phyloP scores from a whole-genome alignment of 1,140 invertebrate species.

The Polypedilum vanderplanki region DNA sequence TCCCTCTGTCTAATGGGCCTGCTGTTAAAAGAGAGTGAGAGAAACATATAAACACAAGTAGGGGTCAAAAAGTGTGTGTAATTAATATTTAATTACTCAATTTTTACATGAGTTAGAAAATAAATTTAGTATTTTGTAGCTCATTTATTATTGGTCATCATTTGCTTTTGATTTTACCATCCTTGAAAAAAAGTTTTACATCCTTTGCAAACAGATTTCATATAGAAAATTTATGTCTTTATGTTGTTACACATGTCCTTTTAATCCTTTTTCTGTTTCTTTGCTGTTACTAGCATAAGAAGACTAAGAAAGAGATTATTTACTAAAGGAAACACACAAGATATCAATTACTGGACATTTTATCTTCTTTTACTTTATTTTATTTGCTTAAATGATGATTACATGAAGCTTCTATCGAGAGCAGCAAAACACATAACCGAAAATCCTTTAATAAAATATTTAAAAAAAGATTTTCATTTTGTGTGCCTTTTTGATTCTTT shows the following conservation, averaged over 20 bases:
- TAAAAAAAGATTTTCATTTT: constrained; percentile 11
- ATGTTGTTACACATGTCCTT: background rate
- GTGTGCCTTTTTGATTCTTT: background rate
- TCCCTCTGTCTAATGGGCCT: background rate
- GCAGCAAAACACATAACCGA: background rate
- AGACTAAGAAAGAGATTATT: constrained; percentile 23
- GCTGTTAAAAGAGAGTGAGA: background rate
- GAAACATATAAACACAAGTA: background rate
- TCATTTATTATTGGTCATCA: background rate
- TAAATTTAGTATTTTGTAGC: background rate
- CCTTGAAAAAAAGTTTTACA: background rate
- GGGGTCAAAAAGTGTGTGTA: background rate
- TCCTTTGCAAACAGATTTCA: background rate
- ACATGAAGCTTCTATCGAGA: background rate
- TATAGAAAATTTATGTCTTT: constrained; percentile 15
- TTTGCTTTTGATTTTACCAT: background rate
- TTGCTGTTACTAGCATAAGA: background rate
- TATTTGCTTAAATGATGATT: constrained; percentile 14
- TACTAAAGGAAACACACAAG: constrained; percentile 23
- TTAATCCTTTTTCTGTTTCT: constrained; percentile 18
- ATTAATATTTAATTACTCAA: constrained; percentile 20
- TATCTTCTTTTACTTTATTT: background rate
- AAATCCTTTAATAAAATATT: constrained; percentile 20
- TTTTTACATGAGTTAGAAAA: background rate
- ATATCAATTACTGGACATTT: constrained; percentile 26